Base-by-base conservation (phyloP, 2,113 vertebrate species). In the Odontophorus gujanensis region DNA sequence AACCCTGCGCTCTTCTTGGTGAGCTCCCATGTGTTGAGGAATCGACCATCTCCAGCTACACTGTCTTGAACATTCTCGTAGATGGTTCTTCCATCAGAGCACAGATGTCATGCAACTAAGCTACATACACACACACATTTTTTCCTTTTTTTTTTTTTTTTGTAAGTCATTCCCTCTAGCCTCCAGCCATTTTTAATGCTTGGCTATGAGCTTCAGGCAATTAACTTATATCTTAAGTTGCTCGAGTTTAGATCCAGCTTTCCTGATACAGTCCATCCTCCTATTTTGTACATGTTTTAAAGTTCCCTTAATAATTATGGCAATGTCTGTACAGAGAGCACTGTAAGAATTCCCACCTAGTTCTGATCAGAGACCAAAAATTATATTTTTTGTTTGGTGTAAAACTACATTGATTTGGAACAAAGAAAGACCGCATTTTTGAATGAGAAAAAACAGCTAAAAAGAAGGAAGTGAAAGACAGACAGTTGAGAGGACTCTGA, bases 391-490 rank as follows among this genome's bases (percentile, higher is more conserved):
- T 66, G 18, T 50, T 58, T 20, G 40, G 59, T 90, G 72, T 22
- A 53, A 93, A n/a, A n/a, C 32, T 19, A 20, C 30, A 20, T 10
- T 19, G 18, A 19, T 57, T 57, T 20, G 30, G 17, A 57, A 19
- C 77, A 96, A 95, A 97, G 40, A 96, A 94, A 72, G 28, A 92
- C 63, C 73, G 22, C 34, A 81, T 78, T 96, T 95, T 96, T 95
- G 79, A 94, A 77, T 85, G 93, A 85, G 91, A 95, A 94, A 88
- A 80, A 47, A 58, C 53, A 82, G 26, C 40, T 90, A 67, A 76
- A 95, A 87, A 77, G 45, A 13, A 58, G 32, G 25, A 36, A 85
- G 4, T 2, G 3, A 9, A 89, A 84, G 45, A 65, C 6, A 9
- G 69, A 51, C 3, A 81, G 24, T 34, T 77, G 18, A 68, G 26